phyloP scores from a whole-genome alignment of 2,113 vertebrate species.

The Salvelinus namaycush region DNA sequence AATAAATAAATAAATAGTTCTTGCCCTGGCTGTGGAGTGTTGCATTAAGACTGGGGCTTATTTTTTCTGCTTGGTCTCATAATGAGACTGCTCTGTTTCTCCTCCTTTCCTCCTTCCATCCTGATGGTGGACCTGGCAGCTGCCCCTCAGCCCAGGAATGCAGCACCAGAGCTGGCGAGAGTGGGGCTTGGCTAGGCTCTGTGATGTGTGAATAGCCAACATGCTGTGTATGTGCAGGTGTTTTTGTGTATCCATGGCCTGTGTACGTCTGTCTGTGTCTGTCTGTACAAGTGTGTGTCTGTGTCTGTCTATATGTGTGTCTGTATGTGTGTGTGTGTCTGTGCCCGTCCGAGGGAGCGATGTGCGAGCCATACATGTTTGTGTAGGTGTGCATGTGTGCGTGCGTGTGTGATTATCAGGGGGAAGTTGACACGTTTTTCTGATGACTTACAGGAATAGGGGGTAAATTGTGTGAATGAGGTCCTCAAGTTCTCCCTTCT shows the following conservation, averaged over 20 bases:
- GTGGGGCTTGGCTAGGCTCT: constrained; percentile 6
- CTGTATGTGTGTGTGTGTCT: constrained; percentile 21
- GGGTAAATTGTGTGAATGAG: constrained; percentile 1
- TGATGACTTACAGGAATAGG: constrained; percentile 31
- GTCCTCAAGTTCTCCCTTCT: background rate
- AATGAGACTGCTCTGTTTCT: constrained; percentile 67
- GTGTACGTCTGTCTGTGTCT: background rate
- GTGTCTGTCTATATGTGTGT: constrained; percentile 8
- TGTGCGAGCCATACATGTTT: background rate
- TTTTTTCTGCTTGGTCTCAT: constrained; percentile 58
- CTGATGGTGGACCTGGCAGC: constrained; percentile 38
- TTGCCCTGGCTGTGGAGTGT: constrained; percentile 37
- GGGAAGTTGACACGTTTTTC: constrained; percentile 19
- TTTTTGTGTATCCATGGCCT: background rate
- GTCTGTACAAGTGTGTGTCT: background rate
- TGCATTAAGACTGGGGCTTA: constrained; percentile 60
- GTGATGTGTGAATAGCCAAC: constrained; percentile 11
- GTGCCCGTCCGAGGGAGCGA: background rate
- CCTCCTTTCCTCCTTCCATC: constrained; percentile 26
- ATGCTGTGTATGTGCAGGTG: constrained; percentile 8
- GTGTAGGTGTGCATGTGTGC: constrained; percentile 5
- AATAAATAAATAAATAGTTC: too few species aligned
- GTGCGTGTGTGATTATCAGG: constrained; percentile 17
- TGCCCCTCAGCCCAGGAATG: constrained; percentile 35
- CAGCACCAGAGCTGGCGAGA: constrained; percentile 15